These are phyloP conservation scores for Drosophila obscura DNA, from an alignment of 1,140 invertebrate genomes.

Conservation along the genomic window DNA sequence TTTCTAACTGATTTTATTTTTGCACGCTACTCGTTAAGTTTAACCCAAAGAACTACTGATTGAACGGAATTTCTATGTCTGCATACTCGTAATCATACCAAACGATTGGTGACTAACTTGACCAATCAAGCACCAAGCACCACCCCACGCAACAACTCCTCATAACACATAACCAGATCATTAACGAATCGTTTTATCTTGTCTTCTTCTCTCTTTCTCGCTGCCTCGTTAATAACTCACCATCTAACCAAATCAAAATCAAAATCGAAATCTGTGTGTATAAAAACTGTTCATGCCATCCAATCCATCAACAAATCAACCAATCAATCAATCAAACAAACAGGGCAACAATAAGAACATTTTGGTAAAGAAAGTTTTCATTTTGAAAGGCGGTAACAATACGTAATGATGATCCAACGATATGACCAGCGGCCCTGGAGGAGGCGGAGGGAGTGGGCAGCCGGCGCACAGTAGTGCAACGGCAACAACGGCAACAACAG, in stretches of 20 bases:
- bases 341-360: conserved; percentile 84
- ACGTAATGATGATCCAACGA: conserved; percentile 84
- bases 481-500: conserved; percentile 48
- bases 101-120: conserved; percentile 15
- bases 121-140: neutral
- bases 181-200: conserved; percentile 80
- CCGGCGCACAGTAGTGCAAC: conserved; percentile 44
- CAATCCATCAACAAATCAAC: conserved; percentile 20
- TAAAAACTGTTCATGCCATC: conserved; percentile 42
- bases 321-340: conserved; percentile 33
- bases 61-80: neutral
- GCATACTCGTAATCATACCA: neutral
- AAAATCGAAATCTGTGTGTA: conserved; percentile 38
- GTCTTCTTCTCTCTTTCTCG: conserved; percentile 74
- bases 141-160: conserved; percentile 1
- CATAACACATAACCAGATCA: conserved; percentile 58
- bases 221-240: conserved; percentile 63
- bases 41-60: neutral
- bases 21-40: neutral
- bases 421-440: conserved; percentile 83
- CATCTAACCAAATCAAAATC: conserved; percentile 50
- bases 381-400: conserved; percentile 84
- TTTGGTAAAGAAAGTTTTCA: conserved; percentile 84
- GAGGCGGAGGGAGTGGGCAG: conserved; percentile 69
- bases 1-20: neutral